These are phyloP conservation scores for Psittacus erithacus DNA, from an alignment of 2,113 vertebrate genomes.

Conservation along the genomic window DNA sequence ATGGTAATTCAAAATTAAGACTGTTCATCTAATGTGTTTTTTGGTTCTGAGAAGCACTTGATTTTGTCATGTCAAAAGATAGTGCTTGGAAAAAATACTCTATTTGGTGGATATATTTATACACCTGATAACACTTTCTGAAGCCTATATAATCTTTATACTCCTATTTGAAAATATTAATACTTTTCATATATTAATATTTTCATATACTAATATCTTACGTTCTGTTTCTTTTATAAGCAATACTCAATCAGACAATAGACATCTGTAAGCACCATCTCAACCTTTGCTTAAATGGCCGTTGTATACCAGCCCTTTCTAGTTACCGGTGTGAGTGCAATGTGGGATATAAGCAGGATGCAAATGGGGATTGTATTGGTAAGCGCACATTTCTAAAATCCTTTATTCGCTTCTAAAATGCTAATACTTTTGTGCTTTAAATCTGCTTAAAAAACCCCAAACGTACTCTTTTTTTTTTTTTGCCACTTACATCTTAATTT, in stretches of 20 bases:
- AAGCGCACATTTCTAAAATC: neutral
- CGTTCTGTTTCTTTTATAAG: slow-evolving; percentile 25
- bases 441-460: neutral
- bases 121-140: neutral
- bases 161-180: neutral
- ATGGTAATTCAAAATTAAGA: neutral
- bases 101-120: neutral
- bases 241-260: slow-evolving; percentile 78
- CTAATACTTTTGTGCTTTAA: neutral
- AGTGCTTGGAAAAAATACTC: neutral
- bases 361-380: slow-evolving; percentile 78
- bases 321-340: slow-evolving; percentile 82
- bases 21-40: accelerated
- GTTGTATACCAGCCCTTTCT: slow-evolving; percentile 73
- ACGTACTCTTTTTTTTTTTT: neutral
- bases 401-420: neutral
- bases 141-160: neutral
- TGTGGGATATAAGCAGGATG: slow-evolving; percentile 76
- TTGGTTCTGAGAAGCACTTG: neutral
- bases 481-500: neutral
- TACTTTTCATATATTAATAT: neutral
- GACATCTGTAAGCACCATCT: slow-evolving; percentile 76
- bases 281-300: slow-evolving; percentile 80
- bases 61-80: neutral
- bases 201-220: neutral